phyloP scores from a whole-genome alignment of 2,113 vertebrate species.

The Xenopus laevis region DNA sequence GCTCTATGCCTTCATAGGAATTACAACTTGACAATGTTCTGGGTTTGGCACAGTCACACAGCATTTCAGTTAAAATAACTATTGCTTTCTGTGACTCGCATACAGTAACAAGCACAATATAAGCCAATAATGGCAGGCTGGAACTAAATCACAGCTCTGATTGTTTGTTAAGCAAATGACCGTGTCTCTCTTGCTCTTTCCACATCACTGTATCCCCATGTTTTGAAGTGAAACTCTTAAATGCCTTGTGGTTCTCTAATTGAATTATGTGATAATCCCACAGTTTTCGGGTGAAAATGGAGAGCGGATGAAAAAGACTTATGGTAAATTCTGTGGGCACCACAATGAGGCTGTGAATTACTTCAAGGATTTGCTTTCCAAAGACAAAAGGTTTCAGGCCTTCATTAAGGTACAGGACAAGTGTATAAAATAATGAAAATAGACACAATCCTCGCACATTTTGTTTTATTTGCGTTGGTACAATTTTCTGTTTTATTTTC shows the following conservation, averaged over 20 bases:
- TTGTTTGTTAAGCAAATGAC: slow-evolving; percentile 8
- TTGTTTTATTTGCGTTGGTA: neutral
- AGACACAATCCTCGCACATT: neutral
- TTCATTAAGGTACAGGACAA: slow-evolving; percentile 79
- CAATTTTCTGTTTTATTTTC: neutral
- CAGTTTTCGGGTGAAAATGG: slow-evolving; percentile 89
- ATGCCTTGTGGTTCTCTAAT: neutral
- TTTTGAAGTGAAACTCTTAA: neutral
- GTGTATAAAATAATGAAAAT: too few species aligned
- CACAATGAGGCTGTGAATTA: slow-evolving; percentile 91
- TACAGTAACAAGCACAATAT: neutral
- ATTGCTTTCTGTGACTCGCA: neutral
- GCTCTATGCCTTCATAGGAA: too few species aligned
- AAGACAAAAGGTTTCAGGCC: slow-evolving; percentile 91
- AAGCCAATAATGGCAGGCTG: slow-evolving; percentile 7
- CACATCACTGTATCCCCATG: neutral
- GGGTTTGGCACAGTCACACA: too few species aligned
- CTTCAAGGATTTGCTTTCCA: slow-evolving; percentile 87
- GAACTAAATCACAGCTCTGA: neutral
- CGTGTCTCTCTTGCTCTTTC: neutral
- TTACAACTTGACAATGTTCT: too few species aligned
- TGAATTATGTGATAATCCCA: neutral
- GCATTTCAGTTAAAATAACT: too few species aligned
- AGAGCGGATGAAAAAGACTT: slow-evolving; percentile 83
- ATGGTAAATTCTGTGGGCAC: slow-evolving; percentile 90